phyloP scores from a whole-genome alignment of 2,113 vertebrate species.

The Nothocercus nigrocapillus region DNA sequence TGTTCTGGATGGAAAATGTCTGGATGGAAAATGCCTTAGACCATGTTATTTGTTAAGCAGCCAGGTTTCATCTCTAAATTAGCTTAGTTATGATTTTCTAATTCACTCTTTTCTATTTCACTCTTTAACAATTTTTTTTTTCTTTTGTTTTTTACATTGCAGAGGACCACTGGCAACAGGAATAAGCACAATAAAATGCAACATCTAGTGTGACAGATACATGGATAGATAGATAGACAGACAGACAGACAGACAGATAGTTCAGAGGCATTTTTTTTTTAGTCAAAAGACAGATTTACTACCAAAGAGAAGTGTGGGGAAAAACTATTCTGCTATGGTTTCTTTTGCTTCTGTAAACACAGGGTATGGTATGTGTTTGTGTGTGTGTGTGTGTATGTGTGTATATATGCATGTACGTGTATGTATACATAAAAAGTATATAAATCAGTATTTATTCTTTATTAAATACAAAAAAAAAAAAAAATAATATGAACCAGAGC shows the following conservation, averaged over 20 bases:
- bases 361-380: neutral
- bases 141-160: neutral
- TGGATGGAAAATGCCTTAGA: neutral
- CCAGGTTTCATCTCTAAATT: neutral
- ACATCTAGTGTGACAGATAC: rapidly evolving
- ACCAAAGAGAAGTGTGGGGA: neutral
- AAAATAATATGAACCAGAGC: neutral
- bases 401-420: neutral
- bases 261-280: neutral
- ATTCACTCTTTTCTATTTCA: neutral
- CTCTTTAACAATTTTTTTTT: neutral
- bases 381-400: neutral
- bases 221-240: too few relatives aligned
- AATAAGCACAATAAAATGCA: neutral
- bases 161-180: neutral
- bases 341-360: neutral
- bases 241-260: neutral
- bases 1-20: neutral
- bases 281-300: neutral
- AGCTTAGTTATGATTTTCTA: neutral
- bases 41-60: neutral
- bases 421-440: neutral
- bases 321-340: neutral
- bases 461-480: neutral
- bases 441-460: neutral